Percentiles rank a stretch among this genome's conserved stretches.
These are phyloP conservation scores for Glyptemys insculpta DNA, from an alignment of 2,797 vertebrate species.

Conservation along the genomic window DNA sequence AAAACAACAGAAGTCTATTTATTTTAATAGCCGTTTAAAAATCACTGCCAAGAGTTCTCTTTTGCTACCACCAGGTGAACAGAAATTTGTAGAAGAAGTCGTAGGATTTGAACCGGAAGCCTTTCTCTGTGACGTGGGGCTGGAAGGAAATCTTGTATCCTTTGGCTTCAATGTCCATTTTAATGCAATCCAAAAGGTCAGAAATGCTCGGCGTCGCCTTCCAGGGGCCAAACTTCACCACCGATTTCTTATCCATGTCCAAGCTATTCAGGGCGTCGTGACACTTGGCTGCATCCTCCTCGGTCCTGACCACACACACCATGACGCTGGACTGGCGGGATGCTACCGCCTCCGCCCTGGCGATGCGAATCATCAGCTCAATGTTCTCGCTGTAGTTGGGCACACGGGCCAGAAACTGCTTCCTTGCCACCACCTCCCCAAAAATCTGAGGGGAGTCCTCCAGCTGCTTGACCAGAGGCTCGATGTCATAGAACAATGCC, in stretches of 20 bases:
- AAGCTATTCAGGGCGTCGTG: slow-evolving; percentile 82
- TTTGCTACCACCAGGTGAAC: slow-evolving; percentile 93
- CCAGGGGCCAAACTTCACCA: slow-evolving; percentile 95
- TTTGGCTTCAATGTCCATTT: slow-evolving; percentile 87
- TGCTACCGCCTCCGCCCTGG: slow-evolving; percentile 89
- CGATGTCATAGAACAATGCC: slow-evolving; percentile 89
- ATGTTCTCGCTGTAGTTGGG: slow-evolving; percentile 93
- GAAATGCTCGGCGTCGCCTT: slow-evolving; percentile 78
- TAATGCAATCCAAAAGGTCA: slow-evolving; percentile 91
- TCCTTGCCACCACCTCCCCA: slow-evolving; percentile 90
- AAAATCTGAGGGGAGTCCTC: slow-evolving; percentile 91
- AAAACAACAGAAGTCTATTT: neutral
- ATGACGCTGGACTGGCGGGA: slow-evolving; percentile 85
- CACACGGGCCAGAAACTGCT: slow-evolving; percentile 91
- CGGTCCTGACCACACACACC: slow-evolving; percentile 86
- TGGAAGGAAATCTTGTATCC: slow-evolving; percentile 87
- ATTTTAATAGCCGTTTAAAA: neutral
- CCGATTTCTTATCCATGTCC: slow-evolving; percentile 86
- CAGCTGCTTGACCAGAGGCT: slow-evolving; percentile 87
- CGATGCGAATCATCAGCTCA: slow-evolving; percentile 92
- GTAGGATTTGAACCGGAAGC: slow-evolving; percentile 84
- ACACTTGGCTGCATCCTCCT: slow-evolving; percentile 83
- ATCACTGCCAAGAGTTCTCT: neutral
- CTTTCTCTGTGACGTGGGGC: slow-evolving; percentile 80
- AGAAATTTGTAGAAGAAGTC: slow-evolving; percentile 88